Evolutionary conservation across 1,140 invertebrate species (phyloP).

Genomic region (Idris sp.): DNA sequence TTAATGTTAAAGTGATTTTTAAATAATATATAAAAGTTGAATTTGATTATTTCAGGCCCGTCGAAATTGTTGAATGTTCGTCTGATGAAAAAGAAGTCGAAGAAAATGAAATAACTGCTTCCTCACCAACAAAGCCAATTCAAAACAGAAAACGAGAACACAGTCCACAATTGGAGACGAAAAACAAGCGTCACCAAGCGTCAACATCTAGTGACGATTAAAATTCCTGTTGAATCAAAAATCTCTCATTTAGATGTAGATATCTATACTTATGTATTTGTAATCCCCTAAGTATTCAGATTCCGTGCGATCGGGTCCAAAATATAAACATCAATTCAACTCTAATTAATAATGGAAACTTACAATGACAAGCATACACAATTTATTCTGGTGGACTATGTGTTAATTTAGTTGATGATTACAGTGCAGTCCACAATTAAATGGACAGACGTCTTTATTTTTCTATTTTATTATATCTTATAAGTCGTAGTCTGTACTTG

Average conservation of each 20-base stretch:
- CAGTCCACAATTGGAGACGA: slow-evolving; percentile 65
- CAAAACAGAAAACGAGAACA: slow-evolving; percentile 71
- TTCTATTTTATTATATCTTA: slow-evolving; percentile 39
- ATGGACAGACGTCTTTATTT: slow-evolving; percentile 23
- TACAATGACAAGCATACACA: too few relatives aligned
- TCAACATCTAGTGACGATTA: slow-evolving; percentile 64
- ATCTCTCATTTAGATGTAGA: slow-evolving; percentile 50
- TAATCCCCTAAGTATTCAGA: too few relatives aligned
- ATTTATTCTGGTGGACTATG: slow-evolving; percentile 33
- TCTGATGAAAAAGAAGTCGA: slow-evolving; percentile 34
- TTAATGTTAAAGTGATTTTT: too few relatives aligned
- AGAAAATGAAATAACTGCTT: neutral
- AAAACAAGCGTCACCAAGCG: slow-evolving; percentile 68
- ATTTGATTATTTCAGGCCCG: too few relatives aligned
- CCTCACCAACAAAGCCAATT: slow-evolving; percentile 15
- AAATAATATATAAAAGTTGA: too few relatives aligned
- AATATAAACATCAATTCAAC: too few relatives aligned
- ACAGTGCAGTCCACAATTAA: slow-evolving; percentile 1
- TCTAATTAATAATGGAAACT: too few relatives aligned
- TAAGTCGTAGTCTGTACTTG: slow-evolving; percentile 21
- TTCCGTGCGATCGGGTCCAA: too few relatives aligned
- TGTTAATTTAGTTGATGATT: slow-evolving; percentile 41
- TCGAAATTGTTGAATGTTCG: slow-evolving; percentile 46
- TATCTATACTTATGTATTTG: slow-evolving; percentile 29
- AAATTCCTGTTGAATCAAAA: slow-evolving; percentile 34